Conservation (phyloP, 92 coral and sea anemone genomes). For the Porites cylindrica region DNA sequence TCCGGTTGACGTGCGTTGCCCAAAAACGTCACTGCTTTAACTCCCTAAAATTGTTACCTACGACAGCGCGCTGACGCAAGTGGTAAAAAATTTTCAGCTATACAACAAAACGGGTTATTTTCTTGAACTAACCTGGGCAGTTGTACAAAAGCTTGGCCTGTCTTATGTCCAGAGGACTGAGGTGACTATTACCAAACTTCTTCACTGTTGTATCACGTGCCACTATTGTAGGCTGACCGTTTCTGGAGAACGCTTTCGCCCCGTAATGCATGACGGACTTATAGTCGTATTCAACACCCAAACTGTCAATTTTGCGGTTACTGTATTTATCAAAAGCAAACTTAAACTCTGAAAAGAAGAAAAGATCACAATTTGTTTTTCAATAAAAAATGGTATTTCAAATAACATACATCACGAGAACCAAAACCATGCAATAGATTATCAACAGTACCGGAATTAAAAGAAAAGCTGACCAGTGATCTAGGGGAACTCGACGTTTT, state of each 20-base stretch:
- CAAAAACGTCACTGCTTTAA: no score
- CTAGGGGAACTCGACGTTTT: no score
- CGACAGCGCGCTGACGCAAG: no score
- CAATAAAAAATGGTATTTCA: background rate
- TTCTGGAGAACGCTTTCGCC: slow-evolving; percentile 68
- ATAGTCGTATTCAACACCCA: slow-evolving; percentile 83
- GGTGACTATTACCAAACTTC: slow-evolving; percentile 80
- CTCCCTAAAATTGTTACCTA: no score
- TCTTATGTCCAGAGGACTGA: slow-evolving; percentile 86
- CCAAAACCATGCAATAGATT: no score
- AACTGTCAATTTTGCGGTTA: slow-evolving; percentile 74
- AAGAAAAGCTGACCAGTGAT: no score
- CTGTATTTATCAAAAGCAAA: slow-evolving; percentile 80
- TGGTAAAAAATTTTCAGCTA: background rate
- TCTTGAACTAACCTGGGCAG: slow-evolving; percentile 79
- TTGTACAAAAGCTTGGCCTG: slow-evolving; percentile 87
- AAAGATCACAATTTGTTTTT: background rate
- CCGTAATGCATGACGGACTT: slow-evolving; percentile 96
- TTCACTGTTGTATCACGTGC: slow-evolving; percentile 67
- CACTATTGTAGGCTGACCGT: slow-evolving; percentile 72
- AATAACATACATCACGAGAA: no score
- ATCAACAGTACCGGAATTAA: no score
- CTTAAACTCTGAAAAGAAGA: slow-evolving; percentile 61
- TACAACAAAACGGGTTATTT: no score
- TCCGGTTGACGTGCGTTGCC: no score